A percentile compares a stretch with the other conserved stretches of the same genome.
Evolutionary conservation across 2,113 vertebrate species (phyloP).

Genomic region (Motacilla alba): DNA sequence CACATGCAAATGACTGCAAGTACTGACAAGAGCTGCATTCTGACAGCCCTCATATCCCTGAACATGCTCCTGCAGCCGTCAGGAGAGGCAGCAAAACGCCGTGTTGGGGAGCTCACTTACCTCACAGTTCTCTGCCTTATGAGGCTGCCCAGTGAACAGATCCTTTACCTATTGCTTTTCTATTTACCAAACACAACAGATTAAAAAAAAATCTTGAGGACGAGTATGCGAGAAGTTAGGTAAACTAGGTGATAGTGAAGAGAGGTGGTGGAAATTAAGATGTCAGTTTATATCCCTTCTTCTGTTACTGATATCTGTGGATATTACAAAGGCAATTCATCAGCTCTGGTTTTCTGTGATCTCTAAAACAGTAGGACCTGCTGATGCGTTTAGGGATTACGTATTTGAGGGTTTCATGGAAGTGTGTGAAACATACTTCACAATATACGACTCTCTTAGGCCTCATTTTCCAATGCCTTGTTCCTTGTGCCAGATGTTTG

Average conservation of each 20-base stretch:
- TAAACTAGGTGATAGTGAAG: neutral
- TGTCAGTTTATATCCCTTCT: neutral
- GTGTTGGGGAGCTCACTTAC: neutral
- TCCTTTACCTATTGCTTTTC: neutral
- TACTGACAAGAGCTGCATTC: neutral
- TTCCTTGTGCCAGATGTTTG: neutral
- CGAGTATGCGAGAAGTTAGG: neutral
- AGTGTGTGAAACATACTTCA: neutral
- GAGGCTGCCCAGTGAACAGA: neutral
- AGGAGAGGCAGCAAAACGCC: rapidly evolving
- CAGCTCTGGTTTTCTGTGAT: neutral
- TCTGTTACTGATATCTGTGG: neutral
- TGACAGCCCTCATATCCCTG: neutral
- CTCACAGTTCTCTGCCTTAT: rapidly evolving
- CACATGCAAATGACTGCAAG: neutral
- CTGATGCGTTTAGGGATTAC: neutral
- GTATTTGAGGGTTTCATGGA: neutral
- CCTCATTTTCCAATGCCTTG: neutral
- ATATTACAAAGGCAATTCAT: neutral
- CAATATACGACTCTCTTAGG: neutral
- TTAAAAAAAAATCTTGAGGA: neutral
- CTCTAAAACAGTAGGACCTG: neutral
- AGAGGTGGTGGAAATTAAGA: neutral
- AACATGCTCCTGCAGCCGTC: rapidly evolving
- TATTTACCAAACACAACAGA: neutral